Conservation (phyloP, 2,888 invertebrate genomes). For the Rhingia rostrata region DNA sequence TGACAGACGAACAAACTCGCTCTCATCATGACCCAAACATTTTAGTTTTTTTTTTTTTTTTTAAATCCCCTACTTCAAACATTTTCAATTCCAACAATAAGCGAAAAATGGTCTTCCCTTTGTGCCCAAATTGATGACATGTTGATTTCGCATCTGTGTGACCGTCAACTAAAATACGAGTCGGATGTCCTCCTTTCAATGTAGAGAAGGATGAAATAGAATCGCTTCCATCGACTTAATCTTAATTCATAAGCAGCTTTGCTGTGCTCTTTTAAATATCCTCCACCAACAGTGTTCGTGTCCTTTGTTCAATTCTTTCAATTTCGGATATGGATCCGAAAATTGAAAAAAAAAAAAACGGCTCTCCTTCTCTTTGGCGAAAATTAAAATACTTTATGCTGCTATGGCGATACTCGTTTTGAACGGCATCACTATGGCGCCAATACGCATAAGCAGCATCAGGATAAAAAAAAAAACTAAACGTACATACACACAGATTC, state of each 20-base stretch:
- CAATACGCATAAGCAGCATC: conserved; percentile 1
- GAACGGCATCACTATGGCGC: neutral
- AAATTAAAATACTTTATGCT: conserved; percentile 65
- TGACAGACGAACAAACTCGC: too few relatives aligned
- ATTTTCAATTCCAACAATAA: neutral
- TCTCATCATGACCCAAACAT: neutral
- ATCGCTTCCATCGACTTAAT: conserved; percentile 51
- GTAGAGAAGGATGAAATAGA: neutral
- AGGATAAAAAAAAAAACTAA: neutral
- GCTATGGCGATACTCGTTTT: neutral
- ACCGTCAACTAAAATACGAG: conserved; percentile 17
- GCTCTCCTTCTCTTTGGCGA: conserved; percentile 42
- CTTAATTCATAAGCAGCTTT: conserved; percentile 68
- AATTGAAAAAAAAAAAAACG: conserved; percentile 66
- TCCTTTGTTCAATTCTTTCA: conserved; percentile 52
- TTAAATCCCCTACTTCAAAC: neutral
- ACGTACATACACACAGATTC: neutral
- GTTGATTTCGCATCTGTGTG: conserved; percentile 37
- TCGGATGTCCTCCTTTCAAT: neutral
- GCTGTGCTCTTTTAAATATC: conserved; percentile 64
- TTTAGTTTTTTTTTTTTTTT: neutral
- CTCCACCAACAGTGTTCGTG: conserved; percentile 42
- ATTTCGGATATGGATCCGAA: conserved; percentile 51
- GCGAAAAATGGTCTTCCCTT: neutral
- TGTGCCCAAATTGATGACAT: conserved; percentile 41